Conservation (phyloP, 2,888 invertebrate genomes). For the Troglohyphantes excavatus region DNA sequence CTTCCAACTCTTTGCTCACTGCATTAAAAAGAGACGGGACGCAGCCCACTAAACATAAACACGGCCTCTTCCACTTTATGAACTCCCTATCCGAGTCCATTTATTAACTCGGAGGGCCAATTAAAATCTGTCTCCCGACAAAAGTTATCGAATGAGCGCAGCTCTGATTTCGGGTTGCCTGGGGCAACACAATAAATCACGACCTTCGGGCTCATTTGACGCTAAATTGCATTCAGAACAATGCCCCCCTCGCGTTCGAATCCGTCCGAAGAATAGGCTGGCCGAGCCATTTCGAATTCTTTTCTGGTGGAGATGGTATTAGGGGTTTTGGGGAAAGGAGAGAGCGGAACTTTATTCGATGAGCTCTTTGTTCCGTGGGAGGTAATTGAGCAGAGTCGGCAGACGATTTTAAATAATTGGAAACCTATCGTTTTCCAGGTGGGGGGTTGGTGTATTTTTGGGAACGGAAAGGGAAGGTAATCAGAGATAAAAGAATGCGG, state of each 20-base stretch:
- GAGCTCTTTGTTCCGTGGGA: slow-evolving; percentile 42
- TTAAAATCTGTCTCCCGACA: slow-evolving; percentile 64
- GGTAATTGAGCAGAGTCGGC: slow-evolving; percentile 57
- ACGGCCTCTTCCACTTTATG: slow-evolving; percentile 27
- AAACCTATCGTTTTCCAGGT: slow-evolving; percentile 39
- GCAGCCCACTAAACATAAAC: background rate
- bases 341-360: slow-evolving; percentile 54
- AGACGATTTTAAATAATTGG: slow-evolving; percentile 54
- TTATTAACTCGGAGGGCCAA: slow-evolving; percentile 59
- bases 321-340: slow-evolving; percentile 34
- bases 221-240: slow-evolving; percentile 69
- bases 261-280: background rate
- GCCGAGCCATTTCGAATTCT: slow-evolving; percentile 35
- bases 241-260: slow-evolving; percentile 3
- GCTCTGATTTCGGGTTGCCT: slow-evolving; percentile 64
- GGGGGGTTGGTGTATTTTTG: background rate
- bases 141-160: slow-evolving; percentile 63
- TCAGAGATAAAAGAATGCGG: slow-evolving; percentile 6
- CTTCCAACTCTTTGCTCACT: no score
- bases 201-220: slow-evolving; percentile 64
- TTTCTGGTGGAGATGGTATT: slow-evolving; percentile 14
- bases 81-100: slow-evolving; percentile 38
- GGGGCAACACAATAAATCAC: slow-evolving; percentile 66
- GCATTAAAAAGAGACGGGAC: no score
- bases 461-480: background rate